Evolutionary conservation across 2,888 invertebrate species (phyloP), one percentile per base, ranked within the genome.

Genomic region (Resseliella maxima): DNA sequence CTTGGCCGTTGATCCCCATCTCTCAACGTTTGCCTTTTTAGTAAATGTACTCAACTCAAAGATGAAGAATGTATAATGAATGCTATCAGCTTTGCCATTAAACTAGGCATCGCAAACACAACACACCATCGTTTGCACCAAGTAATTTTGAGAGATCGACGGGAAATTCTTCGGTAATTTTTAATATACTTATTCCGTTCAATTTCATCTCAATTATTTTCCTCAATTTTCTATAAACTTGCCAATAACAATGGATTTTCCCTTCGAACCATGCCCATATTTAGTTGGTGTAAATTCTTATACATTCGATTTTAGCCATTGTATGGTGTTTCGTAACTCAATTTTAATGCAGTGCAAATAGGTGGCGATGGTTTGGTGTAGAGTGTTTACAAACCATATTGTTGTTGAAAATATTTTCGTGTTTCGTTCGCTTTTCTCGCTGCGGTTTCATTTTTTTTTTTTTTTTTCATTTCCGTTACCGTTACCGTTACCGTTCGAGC

Each of bases 321-420:
- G 5, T 12, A 6, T 72, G 72, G 12, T 59, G n/a, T 59, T 72
- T 31, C 72, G 15, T 24, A 72, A 72, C 72, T 72, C 31, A 31
- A 72, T 72, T 72, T 72, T 72, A 15, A 27, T 72, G 72, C 27
- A 72, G 15, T 31, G 5, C 5, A 59, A 72, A 31, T 15, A 31
- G 18, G 72, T 72, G 24, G 24, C 2, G 59, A 24, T 24, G 24
- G 27, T 2, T n/a, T 72, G 18, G 31, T 72, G 72, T 72, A 10
- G 31, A 31, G 12, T 72, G 72, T 72, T 72, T 31, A 31, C 72
- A 72, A 72, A 72, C 72, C 72, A 31, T 72, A 72, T 72, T 72
- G 72, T 72, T 72, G 72, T 18, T 72, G 72, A 72, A 72, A 72
- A 72, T 72, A 72, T 72, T 72, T 72, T 72, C 72, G 27, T 72